Evolutionary conservation across 2,113 vertebrate species (phyloP).

Genomic region (Eurystomus gularis): DNA sequence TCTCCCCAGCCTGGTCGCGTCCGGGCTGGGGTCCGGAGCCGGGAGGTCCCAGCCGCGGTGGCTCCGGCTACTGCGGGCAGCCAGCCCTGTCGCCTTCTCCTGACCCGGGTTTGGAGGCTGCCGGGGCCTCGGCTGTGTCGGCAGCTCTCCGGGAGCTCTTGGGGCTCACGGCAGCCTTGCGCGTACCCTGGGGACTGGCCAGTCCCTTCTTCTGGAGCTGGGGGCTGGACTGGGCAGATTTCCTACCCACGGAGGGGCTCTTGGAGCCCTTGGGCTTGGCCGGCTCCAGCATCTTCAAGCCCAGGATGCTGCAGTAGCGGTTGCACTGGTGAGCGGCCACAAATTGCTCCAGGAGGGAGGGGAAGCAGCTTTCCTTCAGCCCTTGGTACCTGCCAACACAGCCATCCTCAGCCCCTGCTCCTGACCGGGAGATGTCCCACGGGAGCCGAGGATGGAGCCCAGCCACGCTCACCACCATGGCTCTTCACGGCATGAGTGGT

Average conservation of each 20-base stretch:
- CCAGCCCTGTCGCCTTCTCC: background rate
- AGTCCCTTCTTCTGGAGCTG: conserved; percentile 85
- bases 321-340: conserved; percentile 84
- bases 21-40: background rate
- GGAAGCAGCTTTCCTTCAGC: conserved; percentile 85
- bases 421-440: rapidly evolving
- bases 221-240: conserved; percentile 84
- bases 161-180: conserved; percentile 80
- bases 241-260: conserved; percentile 87
- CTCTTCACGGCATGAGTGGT: rapidly evolving
- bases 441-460: rapidly evolving
- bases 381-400: conserved; percentile 89
- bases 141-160: conserved; percentile 76
- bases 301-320: conserved; percentile 87
- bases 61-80: background rate
- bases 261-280: conserved; percentile 85
- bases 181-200: conserved; percentile 81
- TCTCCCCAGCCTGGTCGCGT: background rate
- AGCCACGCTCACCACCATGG: rapidly evolving
- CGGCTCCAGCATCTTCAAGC: conserved; percentile 81
- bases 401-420: background rate
- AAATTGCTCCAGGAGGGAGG: conserved; percentile 88
- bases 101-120: conserved; percentile 58
- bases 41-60: background rate
- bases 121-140: conserved; percentile 67